Base-by-base conservation (phyloP, 2,113 vertebrate species). In the Strix aluco region DNA sequence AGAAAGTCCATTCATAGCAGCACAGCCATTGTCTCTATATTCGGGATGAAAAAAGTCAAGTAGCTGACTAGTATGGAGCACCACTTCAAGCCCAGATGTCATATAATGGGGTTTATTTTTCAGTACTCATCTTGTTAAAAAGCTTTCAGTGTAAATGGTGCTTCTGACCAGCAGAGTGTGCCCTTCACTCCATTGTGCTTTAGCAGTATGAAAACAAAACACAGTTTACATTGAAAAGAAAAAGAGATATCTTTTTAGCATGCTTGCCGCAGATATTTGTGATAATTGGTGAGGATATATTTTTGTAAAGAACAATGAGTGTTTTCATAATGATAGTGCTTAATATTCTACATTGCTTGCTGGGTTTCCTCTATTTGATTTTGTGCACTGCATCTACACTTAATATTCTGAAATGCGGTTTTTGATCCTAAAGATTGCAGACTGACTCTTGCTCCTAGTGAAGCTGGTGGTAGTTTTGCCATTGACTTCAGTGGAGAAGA, bases 131-230 rank as follows among this genome's bases (percentile, higher is more conserved):
- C 4, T 2, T 36, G 36, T 57, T 80, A 12, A 27, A 38, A 58
- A 63, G n/a, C 34, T 88, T 15, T 51, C 34, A 2, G 71, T 88
- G 97, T 84, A 92, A 83, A 65, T 42, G 23, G 38, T 82, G 66
- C 46, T n/a, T 93, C 55, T 95, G 66, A 51, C 97, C 98, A 98
- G 97, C 90, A 98, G 98, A 97, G 97, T 88, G 80, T 54, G 91
- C 72, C 65, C 91, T 96, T 63, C 57, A 51, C 91, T 94, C 78
- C 81, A 4, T 47, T 94, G 55, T 90, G 49, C 52, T 87, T 47
- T 38, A 86, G 52, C 59, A 79, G 86, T 78, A 86, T 47, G 18
- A 69, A 73, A 86, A 2, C 87, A 93, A 95, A 96, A 96, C 97
- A 97, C 94, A 93, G 95, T 90, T 96, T 81, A 66, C 91, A 40